A percentile compares a stretch with the other conserved stretches of the same genome.
phyloP scores from a whole-genome alignment of 1,140 invertebrate species.

The Episyrphus balteatus region DNA sequence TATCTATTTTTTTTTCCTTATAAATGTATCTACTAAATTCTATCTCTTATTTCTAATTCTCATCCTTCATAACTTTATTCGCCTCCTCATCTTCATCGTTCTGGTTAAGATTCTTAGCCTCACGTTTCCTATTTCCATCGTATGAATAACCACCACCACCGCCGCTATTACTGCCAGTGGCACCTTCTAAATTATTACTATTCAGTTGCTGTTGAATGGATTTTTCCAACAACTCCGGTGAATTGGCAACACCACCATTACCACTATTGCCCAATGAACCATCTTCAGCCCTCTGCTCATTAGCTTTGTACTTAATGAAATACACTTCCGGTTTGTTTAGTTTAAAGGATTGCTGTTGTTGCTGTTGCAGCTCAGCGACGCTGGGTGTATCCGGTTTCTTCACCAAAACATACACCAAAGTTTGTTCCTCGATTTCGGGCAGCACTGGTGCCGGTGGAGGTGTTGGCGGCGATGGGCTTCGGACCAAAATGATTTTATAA shows the following conservation, averaged over 20 bases:
- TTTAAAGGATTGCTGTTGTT: constrained; percentile 43
- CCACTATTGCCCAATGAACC: neutral
- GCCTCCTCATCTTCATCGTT: too few relatives aligned
- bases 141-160: neutral
- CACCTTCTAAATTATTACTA: neutral
- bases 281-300: constrained; percentile 43
- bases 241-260: neutral
- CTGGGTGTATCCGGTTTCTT: constrained; percentile 50
- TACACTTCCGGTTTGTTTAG: constrained; percentile 40
- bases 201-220: neutral
- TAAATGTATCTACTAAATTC: too few relatives aligned
- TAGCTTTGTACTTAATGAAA: constrained; percentile 48
- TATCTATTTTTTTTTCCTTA: too few relatives aligned
- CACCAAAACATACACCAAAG: constrained; percentile 67
- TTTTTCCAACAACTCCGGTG: neutral
- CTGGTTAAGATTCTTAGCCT: too few relatives aligned
- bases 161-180: neutral
- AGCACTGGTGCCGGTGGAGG: constrained; percentile 39
- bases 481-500: constrained; percentile 74
- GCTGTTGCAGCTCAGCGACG: constrained; percentile 59
- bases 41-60: too few relatives aligned
- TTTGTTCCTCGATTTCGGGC: constrained; percentile 61
- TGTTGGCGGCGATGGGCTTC: constrained; percentile 57
- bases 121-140: neutral
- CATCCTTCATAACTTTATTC: too few relatives aligned